Conservation (phyloP, 2,797 vertebrate genomes). For the Bradypus variegatus region DNA sequence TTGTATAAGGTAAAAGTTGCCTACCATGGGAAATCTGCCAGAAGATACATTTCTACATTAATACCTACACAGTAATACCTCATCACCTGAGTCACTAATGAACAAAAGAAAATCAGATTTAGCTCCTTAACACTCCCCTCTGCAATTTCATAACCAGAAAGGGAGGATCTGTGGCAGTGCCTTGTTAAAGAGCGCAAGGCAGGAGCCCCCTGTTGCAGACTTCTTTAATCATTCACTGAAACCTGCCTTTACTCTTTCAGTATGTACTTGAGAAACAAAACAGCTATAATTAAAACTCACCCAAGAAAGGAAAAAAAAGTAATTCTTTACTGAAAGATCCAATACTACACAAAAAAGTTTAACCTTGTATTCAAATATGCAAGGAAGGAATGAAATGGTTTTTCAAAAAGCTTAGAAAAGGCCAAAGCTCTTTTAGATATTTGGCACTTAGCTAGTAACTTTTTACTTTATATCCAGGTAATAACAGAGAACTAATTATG, state of each 20-base stretch:
- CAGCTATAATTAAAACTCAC: constrained; percentile 14
- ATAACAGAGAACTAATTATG: not conserved
- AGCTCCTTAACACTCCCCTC: constrained; percentile 36
- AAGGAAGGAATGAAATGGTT: not conserved
- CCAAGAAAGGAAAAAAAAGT: not conserved
- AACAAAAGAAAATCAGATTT: constrained; percentile 27
- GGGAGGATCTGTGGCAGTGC: not conserved
- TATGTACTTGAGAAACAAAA: constrained; percentile 22
- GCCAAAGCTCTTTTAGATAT: not conserved
- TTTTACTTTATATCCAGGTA: not conserved
- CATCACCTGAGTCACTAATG: constrained; percentile 12
- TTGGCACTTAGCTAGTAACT: not conserved
- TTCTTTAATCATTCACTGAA: not conserved
- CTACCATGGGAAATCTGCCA: not conserved
- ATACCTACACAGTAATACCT: not conserved
- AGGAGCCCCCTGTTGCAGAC: not conserved
- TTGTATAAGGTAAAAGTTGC: not conserved
- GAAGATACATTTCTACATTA: not conserved
- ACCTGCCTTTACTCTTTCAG: not conserved
- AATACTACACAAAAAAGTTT: constrained; percentile 6
- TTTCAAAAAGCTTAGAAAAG: constrained; percentile 25
- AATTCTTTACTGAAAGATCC: not conserved
- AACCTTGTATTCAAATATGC: constrained; percentile 36
- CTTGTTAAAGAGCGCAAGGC: not conserved
- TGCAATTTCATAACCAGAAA: constrained; percentile 24